Base-by-base conservation (phyloP, 2,113 vertebrate genomes). In the Strigops habroptila region DNA sequence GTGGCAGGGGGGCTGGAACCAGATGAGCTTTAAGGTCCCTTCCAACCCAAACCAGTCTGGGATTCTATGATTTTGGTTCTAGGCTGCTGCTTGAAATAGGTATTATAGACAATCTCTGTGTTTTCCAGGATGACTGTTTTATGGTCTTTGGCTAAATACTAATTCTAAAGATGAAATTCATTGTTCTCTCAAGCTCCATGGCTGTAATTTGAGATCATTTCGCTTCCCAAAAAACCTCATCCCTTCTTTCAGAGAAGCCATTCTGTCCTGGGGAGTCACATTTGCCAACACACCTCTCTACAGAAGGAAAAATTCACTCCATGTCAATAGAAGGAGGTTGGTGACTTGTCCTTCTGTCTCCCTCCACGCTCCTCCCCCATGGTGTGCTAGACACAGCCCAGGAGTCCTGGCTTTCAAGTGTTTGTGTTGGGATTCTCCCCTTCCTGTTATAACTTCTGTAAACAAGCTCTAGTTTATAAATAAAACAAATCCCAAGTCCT, bases 321-420 rank as follows among this genome's bases (percentile, higher is more conserved):
- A 1, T 8, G 21, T 39, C 41, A 10, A 21, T 10, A 23, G 4
- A n/a, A 39, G 23, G 53, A 7, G 12, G 25, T 68, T 0, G 3
- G 31, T 17, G 68, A 17, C 57, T 22, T 21, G 15, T 82, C 70
- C 48, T 68, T 49, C 60, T 65, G n/a, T 31, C 51, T 55, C 27
- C 18, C 52, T 11, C 8, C 24, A 24, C 1, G 1, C 6, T 53
- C 7, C 35, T 9, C 7, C 3, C 39, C 64, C 2, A 1, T 2
- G 1, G 11, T 5, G 0, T n/a, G 69, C 31, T 55, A 75, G 35
- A 17, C 63, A 67, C 63, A 81, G 48, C 81, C 69, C n/a, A 14
- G 65, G 52, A 75, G 19, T 19, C 23, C 57, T 19, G 84, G 12
- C 59, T 71, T 57, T 28, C 5, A 10, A 37, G 49, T 2, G 30